Conservation (phyloP, 2,888 invertebrate genomes). For the Diadegma fenestrale region DNA sequence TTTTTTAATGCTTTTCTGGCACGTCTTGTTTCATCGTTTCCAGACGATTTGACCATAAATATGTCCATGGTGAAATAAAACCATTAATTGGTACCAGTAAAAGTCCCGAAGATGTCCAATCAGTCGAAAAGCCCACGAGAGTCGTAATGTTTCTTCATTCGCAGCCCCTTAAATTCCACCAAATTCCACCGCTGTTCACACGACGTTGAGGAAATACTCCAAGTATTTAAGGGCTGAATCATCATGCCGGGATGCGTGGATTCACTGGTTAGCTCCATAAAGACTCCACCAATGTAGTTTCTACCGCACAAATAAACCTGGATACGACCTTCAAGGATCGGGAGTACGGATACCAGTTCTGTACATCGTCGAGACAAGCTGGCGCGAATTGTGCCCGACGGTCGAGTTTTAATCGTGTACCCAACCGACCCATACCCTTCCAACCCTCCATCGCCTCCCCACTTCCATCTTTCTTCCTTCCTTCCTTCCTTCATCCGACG, state of each 20-base stretch:
- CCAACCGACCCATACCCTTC: slow-evolving; percentile 42
- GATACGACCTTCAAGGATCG: slow-evolving; percentile 5
- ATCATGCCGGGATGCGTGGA: slow-evolving; percentile 8
- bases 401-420: slow-evolving; percentile 62
- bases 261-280: neutral
- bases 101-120: slow-evolving; percentile 67
- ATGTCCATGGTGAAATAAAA: neutral
- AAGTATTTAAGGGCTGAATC: slow-evolving; percentile 17
- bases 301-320: neutral
- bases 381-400: slow-evolving; percentile 61
- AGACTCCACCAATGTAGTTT: neutral
- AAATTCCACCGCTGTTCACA: slow-evolving; percentile 43
- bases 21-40: slow-evolving; percentile 60
- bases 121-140: slow-evolving; percentile 70
- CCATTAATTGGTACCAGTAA: slow-evolving; percentile 6
- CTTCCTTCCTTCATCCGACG: slow-evolving; percentile 53
- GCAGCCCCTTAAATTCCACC: slow-evolving; percentile 32
- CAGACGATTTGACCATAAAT: neutral
- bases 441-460: slow-evolving; percentile 16
- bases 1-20: slow-evolving; percentile 37
- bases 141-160: neutral
- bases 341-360: neutral
- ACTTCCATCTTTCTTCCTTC: slow-evolving; percentile 19
- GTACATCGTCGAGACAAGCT: slow-evolving; percentile 59
- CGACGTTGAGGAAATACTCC: slow-evolving; percentile 22